These are phyloP conservation scores for Eurystomus gularis DNA, from an alignment of 2,113 vertebrate species.

Conservation along the genomic window DNA sequence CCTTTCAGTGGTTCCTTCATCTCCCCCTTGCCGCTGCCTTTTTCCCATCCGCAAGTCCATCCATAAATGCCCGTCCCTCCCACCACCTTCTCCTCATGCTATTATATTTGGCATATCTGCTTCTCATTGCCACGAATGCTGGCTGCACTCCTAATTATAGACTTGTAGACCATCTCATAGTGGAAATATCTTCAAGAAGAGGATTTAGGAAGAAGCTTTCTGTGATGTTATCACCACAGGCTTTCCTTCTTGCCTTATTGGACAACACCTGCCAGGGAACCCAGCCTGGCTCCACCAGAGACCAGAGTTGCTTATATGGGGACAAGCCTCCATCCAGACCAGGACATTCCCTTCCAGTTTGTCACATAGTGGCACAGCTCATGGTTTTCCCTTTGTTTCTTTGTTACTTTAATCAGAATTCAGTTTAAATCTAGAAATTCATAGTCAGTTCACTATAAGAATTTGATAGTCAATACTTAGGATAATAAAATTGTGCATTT, in stretches of 20 bases:
- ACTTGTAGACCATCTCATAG: fast-evolving
- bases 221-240: fast-evolving
- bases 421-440: constrained; percentile 23
- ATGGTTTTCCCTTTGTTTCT: background rate
- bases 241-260: background rate
- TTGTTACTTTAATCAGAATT: background rate
- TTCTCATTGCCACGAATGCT: fast-evolving
- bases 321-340: fast-evolving
- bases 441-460: background rate
- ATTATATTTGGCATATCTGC: background rate
- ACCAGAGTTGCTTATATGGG: background rate
- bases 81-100: background rate
- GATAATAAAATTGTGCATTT: background rate
- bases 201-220: background rate
- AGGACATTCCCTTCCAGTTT: background rate
- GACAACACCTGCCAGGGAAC: background rate
- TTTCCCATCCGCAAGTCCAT: background rate
- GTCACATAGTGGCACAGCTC: fast-evolving
- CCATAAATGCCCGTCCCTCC: background rate
- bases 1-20: background rate
- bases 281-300: background rate
- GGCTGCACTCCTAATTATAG: background rate
- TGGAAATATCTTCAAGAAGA: background rate
- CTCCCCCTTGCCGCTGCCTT: background rate
- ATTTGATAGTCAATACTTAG: background rate